Percentiles rank a stretch among this genome's conserved stretches.
Conservation (phyloP, 2,888 invertebrate species). For the Calameuta pallipes region DNA sequence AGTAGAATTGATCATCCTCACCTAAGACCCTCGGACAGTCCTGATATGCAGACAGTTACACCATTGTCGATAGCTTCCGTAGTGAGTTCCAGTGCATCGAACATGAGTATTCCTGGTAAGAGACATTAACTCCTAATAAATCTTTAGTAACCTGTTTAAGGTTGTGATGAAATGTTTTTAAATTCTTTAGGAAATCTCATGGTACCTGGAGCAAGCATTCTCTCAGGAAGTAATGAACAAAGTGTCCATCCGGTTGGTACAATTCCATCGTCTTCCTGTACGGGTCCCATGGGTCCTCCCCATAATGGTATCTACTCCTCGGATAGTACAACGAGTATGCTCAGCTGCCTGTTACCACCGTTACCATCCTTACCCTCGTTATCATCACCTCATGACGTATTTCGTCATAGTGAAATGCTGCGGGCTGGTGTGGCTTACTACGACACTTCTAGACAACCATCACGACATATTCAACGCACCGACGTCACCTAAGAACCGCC, state of each 20-base stretch:
- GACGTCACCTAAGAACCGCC: conserved; percentile 46
- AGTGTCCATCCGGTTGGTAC: conserved; percentile 35
- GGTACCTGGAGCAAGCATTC: conserved; percentile 38
- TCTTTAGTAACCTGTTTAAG: not conserved
- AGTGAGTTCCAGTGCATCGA: conserved; percentile 42
- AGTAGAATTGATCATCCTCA: conserved; percentile 33
- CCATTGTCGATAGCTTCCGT: conserved; percentile 46
- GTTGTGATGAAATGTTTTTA: not conserved
- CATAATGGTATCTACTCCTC: conserved; percentile 51
- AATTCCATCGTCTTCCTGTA: conserved; percentile 38
- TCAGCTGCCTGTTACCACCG: conserved; percentile 52
- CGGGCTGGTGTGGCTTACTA: conserved; percentile 54
- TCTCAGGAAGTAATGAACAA: conserved; percentile 38
- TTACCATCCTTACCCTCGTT: conserved; percentile 49
- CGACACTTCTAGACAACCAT: conserved; percentile 49
- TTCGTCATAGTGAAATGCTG: conserved; percentile 54
- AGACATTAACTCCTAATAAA: not conserved
- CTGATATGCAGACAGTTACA: conserved; percentile 36
- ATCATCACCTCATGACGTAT: conserved; percentile 52
- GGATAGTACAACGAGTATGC: conserved; percentile 49
- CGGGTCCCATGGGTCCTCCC: conserved; percentile 41
- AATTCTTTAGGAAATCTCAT: conserved; percentile 43
- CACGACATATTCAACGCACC: conserved; percentile 48
- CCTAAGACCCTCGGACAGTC: conserved; percentile 39
- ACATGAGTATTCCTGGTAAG: conserved; percentile 48